A percentile compares a stretch with the other conserved stretches of the same genome.
These are phyloP conservation scores for Gobio occitaniae DNA, from an alignment of 2,797 vertebrate species.

Conservation along the genomic window DNA sequence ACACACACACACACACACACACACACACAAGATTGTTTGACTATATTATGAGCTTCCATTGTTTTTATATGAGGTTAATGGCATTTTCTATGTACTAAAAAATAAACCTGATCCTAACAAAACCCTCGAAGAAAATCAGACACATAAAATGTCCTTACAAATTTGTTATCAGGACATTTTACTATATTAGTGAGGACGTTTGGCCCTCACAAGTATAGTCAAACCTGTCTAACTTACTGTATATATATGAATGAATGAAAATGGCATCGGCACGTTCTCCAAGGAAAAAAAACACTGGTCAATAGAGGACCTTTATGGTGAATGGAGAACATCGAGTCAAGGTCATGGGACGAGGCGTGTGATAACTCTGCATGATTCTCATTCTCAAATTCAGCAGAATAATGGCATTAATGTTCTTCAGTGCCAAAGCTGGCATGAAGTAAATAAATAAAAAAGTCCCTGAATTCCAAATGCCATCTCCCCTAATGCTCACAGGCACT, in stretches of 20 bases:
- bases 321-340: slow-evolving; percentile 17
- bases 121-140: neutral
- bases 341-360: slow-evolving; percentile 26
- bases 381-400: slow-evolving; percentile 45
- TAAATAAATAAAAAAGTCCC: slow-evolving; percentile 37
- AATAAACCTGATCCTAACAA: neutral
- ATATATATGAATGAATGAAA: neutral
- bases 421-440: slow-evolving; percentile 35
- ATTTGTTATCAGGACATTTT: neutral
- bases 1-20: neutral
- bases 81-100: neutral
- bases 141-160: neutral
- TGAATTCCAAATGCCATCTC: slow-evolving; percentile 56
- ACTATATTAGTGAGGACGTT: neutral
- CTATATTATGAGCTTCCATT: neutral
- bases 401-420: slow-evolving; percentile 28
- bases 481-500: slow-evolving; percentile 41
- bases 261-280: neutral
- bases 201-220: neutral
- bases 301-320: neutral
- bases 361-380: slow-evolving; percentile 31
- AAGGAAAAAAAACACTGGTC: slow-evolving; percentile 20
- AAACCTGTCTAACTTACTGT: neutral
- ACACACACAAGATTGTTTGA: neutral
- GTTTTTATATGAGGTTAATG: neutral